A percentile compares a stretch with the other conserved stretches of the same genome.
These are phyloP conservation scores for Semaprochilodus insignis DNA, from an alignment of 2,797 vertebrate species.

Conservation along the genomic window DNA sequence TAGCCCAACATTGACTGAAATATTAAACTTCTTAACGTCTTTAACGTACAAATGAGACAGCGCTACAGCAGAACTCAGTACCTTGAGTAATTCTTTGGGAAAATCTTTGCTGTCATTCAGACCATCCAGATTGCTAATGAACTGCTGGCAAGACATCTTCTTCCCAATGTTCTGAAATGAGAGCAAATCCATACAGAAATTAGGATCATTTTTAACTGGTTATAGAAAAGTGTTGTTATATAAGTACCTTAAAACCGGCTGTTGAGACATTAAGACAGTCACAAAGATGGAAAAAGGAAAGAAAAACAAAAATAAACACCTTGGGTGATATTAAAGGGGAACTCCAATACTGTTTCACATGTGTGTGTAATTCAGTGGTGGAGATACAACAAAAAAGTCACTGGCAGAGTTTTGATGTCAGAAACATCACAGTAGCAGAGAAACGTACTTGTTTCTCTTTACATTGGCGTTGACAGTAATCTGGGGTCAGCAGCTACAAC, in stretches of 20 bases:
- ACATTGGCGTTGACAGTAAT: too few species aligned
- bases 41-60: too few species aligned
- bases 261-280: background rate
- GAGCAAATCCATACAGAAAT: constrained; percentile 3
- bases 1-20: background rate
- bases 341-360: too few species aligned
- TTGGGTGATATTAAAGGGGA: background rate
- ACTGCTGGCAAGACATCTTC: constrained; percentile 97
- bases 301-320: background rate
- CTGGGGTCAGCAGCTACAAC: too few species aligned
- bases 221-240: background rate
- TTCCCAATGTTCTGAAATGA: constrained; percentile 93
- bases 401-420: too few species aligned
- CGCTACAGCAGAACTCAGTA: constrained; percentile 63
- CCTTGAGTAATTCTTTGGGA: constrained; percentile 95
- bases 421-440: too few species aligned
- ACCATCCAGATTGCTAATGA: constrained; percentile 93
- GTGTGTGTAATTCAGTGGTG: too few species aligned
- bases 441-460: too few species aligned
- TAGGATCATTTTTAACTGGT: too few species aligned
- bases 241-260: constrained; percentile 5
- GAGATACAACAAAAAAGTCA: too few species aligned
- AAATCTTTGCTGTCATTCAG: constrained; percentile 94
- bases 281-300: background rate
- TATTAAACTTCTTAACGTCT: too few species aligned